Percentiles rank a stretch among this genome's conserved stretches.
Evolutionary conservation across 2,797 vertebrate genomes (phyloP).

Genomic region (Arnoldichthys spilopterus): DNA sequence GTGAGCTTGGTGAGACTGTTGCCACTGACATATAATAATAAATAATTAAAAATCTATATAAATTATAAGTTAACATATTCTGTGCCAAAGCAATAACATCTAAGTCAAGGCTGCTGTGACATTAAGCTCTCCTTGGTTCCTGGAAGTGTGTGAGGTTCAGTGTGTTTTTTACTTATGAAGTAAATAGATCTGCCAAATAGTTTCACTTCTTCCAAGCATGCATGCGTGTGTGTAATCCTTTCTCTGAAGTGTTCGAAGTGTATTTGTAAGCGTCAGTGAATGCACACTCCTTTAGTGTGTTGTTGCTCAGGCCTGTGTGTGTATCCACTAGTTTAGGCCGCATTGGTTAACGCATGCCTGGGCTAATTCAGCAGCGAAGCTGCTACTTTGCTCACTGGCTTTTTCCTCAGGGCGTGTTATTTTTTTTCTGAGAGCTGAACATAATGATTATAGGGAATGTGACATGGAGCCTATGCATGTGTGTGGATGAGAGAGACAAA

Average conservation of each 20-base stretch:
- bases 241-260: conserved; percentile 21
- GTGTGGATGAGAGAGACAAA: conserved; percentile 13
- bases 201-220: neutral
- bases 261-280: conserved; percentile 11
- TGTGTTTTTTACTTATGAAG: neutral
- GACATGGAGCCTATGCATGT: conserved; percentile 59
- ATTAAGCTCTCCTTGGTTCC: neutral
- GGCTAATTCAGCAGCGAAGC: conserved; percentile 71
- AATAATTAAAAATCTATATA: neutral
- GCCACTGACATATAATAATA: neutral
- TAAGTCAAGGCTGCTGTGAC: neutral
- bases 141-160: neutral
- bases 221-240: conserved; percentile 17
- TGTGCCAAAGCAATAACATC: neutral
- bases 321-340: conserved; percentile 61
- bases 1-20: neutral
- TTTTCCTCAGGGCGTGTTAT: conserved; percentile 75
- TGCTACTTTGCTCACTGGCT: conserved; percentile 56
- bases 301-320: conserved; percentile 44
- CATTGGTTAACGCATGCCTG: conserved; percentile 81
- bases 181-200: no score
- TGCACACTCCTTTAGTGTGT: conserved; percentile 15
- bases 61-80: neutral
- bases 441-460: conserved; percentile 76
- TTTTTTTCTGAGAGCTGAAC: conserved; percentile 69